A percentile compares a stretch with the other conserved stretches of the same genome.
These are phyloP conservation scores for Gambusia holbrooki DNA, from an alignment of 2,113 vertebrate species.

Conservation along the genomic window DNA sequence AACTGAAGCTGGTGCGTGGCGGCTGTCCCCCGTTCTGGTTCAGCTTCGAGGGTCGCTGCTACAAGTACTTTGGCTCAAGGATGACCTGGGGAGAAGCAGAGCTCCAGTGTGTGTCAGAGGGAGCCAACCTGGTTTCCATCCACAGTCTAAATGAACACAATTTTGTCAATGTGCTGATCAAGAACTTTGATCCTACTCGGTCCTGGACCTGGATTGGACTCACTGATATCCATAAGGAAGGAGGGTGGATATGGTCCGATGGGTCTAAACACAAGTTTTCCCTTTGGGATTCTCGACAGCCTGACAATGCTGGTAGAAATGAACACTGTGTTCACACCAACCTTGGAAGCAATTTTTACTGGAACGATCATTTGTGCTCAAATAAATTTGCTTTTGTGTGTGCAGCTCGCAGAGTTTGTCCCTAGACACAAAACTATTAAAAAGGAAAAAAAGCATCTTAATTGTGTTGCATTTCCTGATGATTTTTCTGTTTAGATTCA, in stretches of 20 bases:
- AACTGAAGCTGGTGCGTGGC: too few relatives aligned
- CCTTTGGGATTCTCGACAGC: background rate
- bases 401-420: background rate
- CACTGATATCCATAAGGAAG: background rate
- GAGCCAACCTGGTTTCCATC: conserved; percentile 53
- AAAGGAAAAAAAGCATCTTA: too few relatives aligned
- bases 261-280: background rate
- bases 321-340: conserved; percentile 1
- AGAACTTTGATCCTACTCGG: background rate
- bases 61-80: too few relatives aligned
- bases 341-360: background rate
- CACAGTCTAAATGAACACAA: background rate
- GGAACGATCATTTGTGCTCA: background rate
- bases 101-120: conserved; percentile 25
- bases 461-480: too few relatives aligned
- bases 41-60: too few relatives aligned
- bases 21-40: too few relatives aligned
- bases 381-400: background rate
- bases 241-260: conserved; percentile 36
- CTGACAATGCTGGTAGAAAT: background rate
- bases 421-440: background rate
- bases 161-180: conserved; percentile 26
- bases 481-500: too few relatives aligned
- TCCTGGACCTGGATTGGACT: background rate
- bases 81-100: too few relatives aligned